phyloP scores from a whole-genome alignment of 2,113 vertebrate species.

The Trichechus manatus region DNA sequence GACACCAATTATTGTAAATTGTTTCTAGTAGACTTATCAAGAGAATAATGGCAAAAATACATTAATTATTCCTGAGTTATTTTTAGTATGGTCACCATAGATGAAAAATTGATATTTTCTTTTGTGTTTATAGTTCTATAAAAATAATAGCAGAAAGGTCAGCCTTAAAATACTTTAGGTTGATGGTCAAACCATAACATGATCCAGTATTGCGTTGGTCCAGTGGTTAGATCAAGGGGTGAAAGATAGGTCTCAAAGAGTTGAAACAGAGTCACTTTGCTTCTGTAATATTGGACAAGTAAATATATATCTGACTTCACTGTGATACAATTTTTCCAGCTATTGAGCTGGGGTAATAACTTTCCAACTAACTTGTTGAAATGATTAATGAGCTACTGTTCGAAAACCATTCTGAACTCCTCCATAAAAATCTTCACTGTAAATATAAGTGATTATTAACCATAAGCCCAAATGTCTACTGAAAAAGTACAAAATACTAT shows the following conservation, averaged over 20 bases:
- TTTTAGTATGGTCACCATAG: background rate
- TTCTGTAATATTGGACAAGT: slow-evolving; percentile 66
- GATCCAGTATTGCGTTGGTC: slow-evolving; percentile 51
- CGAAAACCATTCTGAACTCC: slow-evolving; percentile 46
- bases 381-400: slow-evolving; percentile 79
- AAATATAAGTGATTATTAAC: slow-evolving; percentile 72
- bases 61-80: background rate
- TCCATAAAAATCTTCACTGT: slow-evolving; percentile 49
- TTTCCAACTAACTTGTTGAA: slow-evolving; percentile 74
- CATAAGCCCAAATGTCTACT: slow-evolving; percentile 35
- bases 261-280: slow-evolving; percentile 62
- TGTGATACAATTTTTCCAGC: slow-evolving; percentile 76
- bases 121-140: slow-evolving; percentile 54
- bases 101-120: slow-evolving; percentile 63
- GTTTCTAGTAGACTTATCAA: background rate
- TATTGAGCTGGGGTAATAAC: slow-evolving; percentile 77
- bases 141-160: slow-evolving; percentile 63
- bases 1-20: background rate
- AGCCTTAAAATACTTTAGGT: slow-evolving; percentile 42
- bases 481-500: slow-evolving; percentile 68
- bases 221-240: slow-evolving; percentile 72
- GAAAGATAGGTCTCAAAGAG: slow-evolving; percentile 54
- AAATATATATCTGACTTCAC: slow-evolving; percentile 77
- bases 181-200: slow-evolving; percentile 57
- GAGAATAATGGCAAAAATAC: background rate